These are phyloP conservation scores for Ormyrus rosae DNA, from an alignment of 2,888 invertebrate genomes.

Conservation along the genomic window DNA sequence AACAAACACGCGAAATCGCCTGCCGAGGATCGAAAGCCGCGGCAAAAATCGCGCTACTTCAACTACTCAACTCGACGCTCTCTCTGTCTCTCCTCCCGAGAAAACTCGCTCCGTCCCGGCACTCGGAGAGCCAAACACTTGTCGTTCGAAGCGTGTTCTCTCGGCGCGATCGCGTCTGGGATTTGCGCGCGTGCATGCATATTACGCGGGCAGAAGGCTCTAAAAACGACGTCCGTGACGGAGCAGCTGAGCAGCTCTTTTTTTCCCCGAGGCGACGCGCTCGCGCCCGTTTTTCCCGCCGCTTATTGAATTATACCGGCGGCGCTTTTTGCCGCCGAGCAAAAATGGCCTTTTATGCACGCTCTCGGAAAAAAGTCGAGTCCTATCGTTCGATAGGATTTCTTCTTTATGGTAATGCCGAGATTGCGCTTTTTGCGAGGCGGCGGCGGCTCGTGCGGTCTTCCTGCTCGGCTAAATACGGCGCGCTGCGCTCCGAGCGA, in stretches of 20 bases:
- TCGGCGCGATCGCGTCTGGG: not conserved
- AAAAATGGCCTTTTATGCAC: too few species aligned
- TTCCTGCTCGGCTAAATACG: too few species aligned
- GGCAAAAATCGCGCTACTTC: constrained; percentile 14
- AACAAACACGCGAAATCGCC: too few species aligned
- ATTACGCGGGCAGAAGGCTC: not conserved
- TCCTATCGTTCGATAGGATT: too few species aligned
- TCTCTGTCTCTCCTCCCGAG: not conserved
- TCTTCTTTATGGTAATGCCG: too few species aligned
- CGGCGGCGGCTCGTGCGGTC: too few species aligned
- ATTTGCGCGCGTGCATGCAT: constrained; percentile 10
- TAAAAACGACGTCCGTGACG: constrained; percentile 21
- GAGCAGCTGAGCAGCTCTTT: not conserved
- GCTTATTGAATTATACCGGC: constrained; percentile 9
- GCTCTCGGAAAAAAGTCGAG: too few species aligned
- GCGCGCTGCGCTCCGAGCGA: too few species aligned
- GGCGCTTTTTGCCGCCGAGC: not conserved
- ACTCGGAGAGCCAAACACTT: constrained; percentile 40
- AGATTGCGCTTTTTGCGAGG: too few species aligned
- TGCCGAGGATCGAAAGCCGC: too few species aligned
- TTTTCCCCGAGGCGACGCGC: constrained; percentile 14
- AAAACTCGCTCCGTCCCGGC: not conserved
- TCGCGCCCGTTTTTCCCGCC: not conserved
- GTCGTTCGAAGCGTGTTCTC: constrained; percentile 26
- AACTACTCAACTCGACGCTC: not conserved